These are phyloP conservation scores for Gallinago media DNA, from an alignment of 2,113 vertebrate species.

Conservation along the genomic window DNA sequence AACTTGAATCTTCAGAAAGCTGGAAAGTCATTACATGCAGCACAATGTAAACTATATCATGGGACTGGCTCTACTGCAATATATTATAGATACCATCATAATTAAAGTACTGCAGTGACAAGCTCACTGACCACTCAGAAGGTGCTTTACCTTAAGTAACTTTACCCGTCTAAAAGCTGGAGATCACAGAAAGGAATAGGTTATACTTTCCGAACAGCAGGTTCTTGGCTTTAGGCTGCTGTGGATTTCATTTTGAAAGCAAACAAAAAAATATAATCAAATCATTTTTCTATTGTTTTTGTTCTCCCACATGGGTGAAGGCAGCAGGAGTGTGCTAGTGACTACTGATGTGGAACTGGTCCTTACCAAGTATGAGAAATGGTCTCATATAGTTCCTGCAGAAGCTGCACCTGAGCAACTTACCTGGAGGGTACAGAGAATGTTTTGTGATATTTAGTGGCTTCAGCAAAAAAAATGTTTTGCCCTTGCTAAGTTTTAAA, in stretches of 20 bases:
- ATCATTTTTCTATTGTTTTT: background rate
- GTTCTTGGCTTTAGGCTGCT: background rate
- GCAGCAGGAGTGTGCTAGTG: background rate
- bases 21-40: background rate
- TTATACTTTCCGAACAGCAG: background rate
- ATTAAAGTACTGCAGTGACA: background rate
- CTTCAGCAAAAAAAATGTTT: no score
- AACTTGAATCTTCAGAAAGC: background rate
- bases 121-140: background rate
- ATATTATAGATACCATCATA: background rate
- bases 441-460: no score
- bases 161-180: background rate
- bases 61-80: background rate
- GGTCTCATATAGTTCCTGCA: background rate
- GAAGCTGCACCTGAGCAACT: background rate
- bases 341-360: background rate
- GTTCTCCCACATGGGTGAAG: background rate
- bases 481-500: no score
- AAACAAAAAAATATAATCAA: background rate
- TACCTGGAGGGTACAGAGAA: no score
- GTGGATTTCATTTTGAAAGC: background rate
- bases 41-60: background rate
- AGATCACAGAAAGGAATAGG: background rate
- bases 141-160: background rate
- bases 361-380: background rate